phyloP scores from a whole-genome alignment of 2,113 vertebrate species.

The Hymenochirus boettgeri region DNA sequence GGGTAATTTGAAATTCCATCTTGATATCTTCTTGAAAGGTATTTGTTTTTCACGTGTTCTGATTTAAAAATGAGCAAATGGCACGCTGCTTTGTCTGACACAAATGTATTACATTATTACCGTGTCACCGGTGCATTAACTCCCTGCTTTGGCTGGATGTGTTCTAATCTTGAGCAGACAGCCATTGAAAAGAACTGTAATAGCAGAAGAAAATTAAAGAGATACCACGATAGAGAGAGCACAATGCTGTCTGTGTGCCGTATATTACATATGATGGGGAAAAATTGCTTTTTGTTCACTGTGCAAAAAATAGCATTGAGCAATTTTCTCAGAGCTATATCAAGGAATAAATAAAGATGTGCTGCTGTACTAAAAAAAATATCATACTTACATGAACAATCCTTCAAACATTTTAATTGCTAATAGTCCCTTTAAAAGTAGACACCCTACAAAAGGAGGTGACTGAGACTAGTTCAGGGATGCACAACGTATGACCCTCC shows the following conservation, averaged over 20 bases:
- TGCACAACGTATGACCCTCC: too few species aligned
- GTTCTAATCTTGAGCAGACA: conserved; percentile 1
- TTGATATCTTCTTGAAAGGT: conserved; percentile 11
- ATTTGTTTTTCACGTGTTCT: conserved; percentile 27
- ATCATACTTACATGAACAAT: too few species aligned
- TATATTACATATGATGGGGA: conserved; percentile 1
- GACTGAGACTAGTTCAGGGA: too few species aligned
- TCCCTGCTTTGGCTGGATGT: conserved; percentile 10
- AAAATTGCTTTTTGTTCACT: neutral
- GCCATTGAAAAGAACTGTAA: conserved; percentile 7
- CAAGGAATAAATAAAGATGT: too few species aligned
- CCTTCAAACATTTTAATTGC: too few species aligned
- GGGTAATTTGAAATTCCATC: conserved; percentile 23
- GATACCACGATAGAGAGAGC: neutral
- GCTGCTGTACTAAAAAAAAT: too few species aligned
- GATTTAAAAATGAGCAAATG: conserved; percentile 19
- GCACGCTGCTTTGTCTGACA: conserved; percentile 4
- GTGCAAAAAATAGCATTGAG: neutral
- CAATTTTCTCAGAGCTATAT: neutral
- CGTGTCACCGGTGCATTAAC: conserved; percentile 22
- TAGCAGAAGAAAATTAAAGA: conserved; percentile 10
- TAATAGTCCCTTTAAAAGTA: too few species aligned
- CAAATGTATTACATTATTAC: conserved; percentile 29
- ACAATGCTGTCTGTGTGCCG: neutral
- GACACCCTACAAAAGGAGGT: too few species aligned